A percentile compares a stretch with the other conserved stretches of the same genome.
These are phyloP conservation scores for Iselma pallidipennis DNA, from an alignment of 2,888 invertebrate species.

Conservation along the genomic window DNA sequence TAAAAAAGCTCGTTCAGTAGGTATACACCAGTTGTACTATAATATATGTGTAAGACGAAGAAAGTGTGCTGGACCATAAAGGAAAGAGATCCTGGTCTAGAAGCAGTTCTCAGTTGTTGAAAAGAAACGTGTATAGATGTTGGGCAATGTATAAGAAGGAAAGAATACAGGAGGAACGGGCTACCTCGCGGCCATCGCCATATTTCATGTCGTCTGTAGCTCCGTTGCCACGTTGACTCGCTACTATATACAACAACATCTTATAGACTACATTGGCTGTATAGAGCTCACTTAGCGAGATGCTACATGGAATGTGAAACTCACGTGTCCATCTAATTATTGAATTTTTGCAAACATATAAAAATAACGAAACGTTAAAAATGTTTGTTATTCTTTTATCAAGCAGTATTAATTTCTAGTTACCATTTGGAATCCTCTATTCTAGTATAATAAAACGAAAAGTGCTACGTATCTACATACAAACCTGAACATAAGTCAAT, in stretches of 20 bases:
- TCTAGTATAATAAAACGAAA: conserved; percentile 35
- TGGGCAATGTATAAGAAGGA: conserved; percentile 32
- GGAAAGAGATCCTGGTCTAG: conserved; percentile 8
- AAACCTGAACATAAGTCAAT: conserved; percentile 46
- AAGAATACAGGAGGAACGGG: conserved; percentile 47
- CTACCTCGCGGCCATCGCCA: conserved; percentile 54
- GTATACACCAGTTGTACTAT: background rate
- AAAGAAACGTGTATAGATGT: conserved; percentile 28
- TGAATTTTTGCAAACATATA: no score
- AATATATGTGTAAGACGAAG: conserved; percentile 7
- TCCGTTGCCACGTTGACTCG: conserved; percentile 45
- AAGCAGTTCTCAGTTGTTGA: conserved; percentile 26
- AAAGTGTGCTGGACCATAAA: background rate
- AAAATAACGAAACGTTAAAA: no score
- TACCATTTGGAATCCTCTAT: background rate
- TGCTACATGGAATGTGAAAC: conserved; percentile 40
- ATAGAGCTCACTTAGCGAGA: conserved; percentile 11
- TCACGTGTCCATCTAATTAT: no score
- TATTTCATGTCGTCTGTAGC: conserved; percentile 53
- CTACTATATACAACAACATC: conserved; percentile 34
- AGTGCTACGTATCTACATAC: conserved; percentile 38
- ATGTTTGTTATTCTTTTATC: no score
- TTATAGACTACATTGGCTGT: background rate
- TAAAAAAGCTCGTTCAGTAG: no score
- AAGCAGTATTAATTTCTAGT: no score